A percentile compares a stretch with the other conserved stretches of the same genome.
These are phyloP conservation scores for Lordiphosa andalusiaca DNA, from an alignment of 2,888 invertebrate species.

Conservation along the genomic window DNA sequence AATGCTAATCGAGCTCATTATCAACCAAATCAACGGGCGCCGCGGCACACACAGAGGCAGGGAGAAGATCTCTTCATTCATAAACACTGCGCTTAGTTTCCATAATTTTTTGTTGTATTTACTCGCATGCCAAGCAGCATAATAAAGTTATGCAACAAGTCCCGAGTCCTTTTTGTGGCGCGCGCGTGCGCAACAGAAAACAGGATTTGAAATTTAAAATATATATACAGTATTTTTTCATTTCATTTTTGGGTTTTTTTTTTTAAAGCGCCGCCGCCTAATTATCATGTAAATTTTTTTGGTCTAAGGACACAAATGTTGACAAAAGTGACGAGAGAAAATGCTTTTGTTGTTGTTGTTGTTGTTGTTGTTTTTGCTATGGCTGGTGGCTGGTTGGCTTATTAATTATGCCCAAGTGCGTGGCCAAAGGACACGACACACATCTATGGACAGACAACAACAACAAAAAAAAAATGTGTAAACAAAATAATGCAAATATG, in stretches of 20 bases:
- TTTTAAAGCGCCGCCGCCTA: conserved; percentile 54
- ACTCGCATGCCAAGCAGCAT: conserved; percentile 57
- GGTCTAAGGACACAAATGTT: conserved; percentile 39
- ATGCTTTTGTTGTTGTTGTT: conserved; percentile 7
- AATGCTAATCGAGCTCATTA: conserved; percentile 77
- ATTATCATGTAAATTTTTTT: conserved; percentile 70
- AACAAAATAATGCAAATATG: conserved; percentile 40
- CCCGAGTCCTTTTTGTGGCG: conserved; percentile 70
- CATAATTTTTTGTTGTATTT: conserved; percentile 29
- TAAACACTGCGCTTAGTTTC: conserved; percentile 64
- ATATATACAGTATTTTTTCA: conserved; percentile 48
- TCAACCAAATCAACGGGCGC: conserved; percentile 66
- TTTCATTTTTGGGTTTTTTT: conserved; percentile 11
- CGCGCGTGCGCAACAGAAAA: conserved; percentile 75
- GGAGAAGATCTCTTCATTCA: conserved; percentile 65
- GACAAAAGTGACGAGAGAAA: conserved; percentile 17
- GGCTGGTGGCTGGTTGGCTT: conserved; percentile 40
- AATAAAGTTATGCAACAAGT: conserved; percentile 67
- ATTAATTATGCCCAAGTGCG: conserved; percentile 75
- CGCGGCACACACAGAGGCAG: conserved; percentile 13
- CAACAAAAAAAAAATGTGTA: conserved; percentile 60
- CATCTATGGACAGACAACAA: conserved; percentile 25
- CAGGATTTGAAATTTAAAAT: conserved; percentile 74
- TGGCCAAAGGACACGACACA: conserved; percentile 59
- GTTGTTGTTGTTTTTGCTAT: conserved; percentile 4